Percentiles rank a stretch among this genome's conserved stretches.
phyloP scores from a whole-genome alignment of 2,888 invertebrate species.

The Matsumyia berberina region DNA sequence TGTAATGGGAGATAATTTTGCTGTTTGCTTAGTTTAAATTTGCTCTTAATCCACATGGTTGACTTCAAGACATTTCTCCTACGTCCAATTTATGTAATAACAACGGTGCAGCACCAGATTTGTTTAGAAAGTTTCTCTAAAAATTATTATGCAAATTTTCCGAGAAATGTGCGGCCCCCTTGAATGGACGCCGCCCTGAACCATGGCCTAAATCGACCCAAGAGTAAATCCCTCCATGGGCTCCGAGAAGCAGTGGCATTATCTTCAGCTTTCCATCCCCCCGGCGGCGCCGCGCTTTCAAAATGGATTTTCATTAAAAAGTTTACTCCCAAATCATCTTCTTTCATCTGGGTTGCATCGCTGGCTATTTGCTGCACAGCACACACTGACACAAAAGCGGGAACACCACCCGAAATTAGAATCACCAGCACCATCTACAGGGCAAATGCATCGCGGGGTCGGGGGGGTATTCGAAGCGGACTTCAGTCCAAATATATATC shows the following conservation, averaged over 20 bases:
- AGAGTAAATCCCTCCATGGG: not conserved
- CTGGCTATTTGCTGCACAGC: not conserved
- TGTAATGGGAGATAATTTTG: too few species aligned
- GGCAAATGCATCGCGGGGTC: constrained; percentile 27
- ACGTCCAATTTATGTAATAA: too few species aligned
- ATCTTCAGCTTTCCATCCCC: constrained; percentile 29
- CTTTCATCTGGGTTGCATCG: constrained; percentile 53
- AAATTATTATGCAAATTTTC: too few species aligned
- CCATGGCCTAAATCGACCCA: too few species aligned
- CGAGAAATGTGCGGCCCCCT: too few species aligned
- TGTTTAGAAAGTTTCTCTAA: too few species aligned
- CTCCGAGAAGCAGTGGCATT: constrained; percentile 45
- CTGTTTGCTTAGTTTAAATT: too few species aligned
- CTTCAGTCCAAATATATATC: constrained; percentile 51
- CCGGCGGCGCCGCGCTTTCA: constrained; percentile 46
- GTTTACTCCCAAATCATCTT: constrained; percentile 64
- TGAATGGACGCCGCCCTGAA: too few species aligned
- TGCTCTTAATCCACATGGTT: too few species aligned
- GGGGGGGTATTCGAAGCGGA: constrained; percentile 13
- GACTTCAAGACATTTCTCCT: too few species aligned
- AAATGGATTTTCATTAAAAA: constrained; percentile 75
- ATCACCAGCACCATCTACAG: constrained; percentile 37
- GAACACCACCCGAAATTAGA: constrained; percentile 58
- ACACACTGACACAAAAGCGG: constrained; percentile 31
- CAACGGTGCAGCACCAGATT: too few species aligned